Base-by-base conservation (phyloP, 2,113 vertebrate species). In the Poeciliopsis occidentalis region DNA sequence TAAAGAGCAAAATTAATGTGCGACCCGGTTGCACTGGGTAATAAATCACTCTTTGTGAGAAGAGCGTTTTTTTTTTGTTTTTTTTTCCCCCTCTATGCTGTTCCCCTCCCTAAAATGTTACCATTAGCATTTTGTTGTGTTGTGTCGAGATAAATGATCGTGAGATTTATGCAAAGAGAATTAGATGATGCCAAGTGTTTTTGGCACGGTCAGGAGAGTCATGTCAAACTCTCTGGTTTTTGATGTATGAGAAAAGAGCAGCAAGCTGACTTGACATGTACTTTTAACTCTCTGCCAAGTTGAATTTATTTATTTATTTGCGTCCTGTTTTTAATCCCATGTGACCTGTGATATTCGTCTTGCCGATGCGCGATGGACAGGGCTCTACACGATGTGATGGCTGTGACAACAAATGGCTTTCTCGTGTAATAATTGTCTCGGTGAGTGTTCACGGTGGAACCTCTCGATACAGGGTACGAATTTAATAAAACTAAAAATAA, bases 121-220 rank as follows among this genome's bases (percentile, higher is more conserved):
- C 71, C 72, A 93, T 94, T 91, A 93, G 86, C 92, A 92, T 92
- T 92, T 90, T 91, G 90, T 90, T 89, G 85, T 87, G 86, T 86
- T 83, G 81, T 71, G 88, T 86, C 77, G 1, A 66, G 81, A 90
- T 90, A 85, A 87, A 92, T 89, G 82, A 89, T 90, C 79, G 79
- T 60, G n/a, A 81, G 89, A 89, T 90, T 90, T 88, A 92, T 91
- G 88, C 89, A 84, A 83, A 88, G 82, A 82, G 80, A 92, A 81
- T 88, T 82, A 75, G 87, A 91, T 88, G 84, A 89, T 75, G 84
- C 81, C 85, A 87, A 91, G 80, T 86, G 82, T 81, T 87, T 82
- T 68, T 86, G 87, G 78, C 86, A 85, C 24, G 81, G 84, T 87
- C 88, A 84, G 1, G 63, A 63, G 79, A 87, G 86, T 78, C 82